Conservation (phyloP, 1,140 invertebrate species). For the Macrosteles quadrilineatus region DNA sequence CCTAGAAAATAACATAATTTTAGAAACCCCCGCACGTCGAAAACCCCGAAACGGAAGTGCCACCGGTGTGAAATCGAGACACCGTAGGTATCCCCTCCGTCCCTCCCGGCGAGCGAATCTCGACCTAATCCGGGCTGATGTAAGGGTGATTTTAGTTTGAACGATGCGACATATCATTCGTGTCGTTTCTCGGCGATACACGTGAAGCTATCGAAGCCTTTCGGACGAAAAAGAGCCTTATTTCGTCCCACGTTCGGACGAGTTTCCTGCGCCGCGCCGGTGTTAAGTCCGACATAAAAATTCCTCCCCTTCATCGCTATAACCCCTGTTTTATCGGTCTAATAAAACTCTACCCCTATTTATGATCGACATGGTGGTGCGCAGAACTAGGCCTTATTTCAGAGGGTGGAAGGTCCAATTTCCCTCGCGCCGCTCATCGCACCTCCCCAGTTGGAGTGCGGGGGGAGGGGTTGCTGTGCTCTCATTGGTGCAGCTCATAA, state of each 20-base stretch:
- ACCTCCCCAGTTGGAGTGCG: conserved; percentile 9
- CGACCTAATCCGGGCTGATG: conserved; percentile 32
- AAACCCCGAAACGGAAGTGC: conserved; percentile 34
- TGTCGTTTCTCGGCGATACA: conserved; percentile 27
- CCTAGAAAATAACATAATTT: conserved; percentile 35
- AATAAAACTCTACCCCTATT: conserved; percentile 36
- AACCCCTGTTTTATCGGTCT: conserved; percentile 37
- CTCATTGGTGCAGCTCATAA: conserved; percentile 15
- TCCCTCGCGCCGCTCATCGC: background rate
- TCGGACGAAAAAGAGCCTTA: conserved; percentile 19
- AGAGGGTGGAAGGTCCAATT: conserved; percentile 9
- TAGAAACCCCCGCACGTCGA: conserved; percentile 16
- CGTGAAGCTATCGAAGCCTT: conserved; percentile 27
- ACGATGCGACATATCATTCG: conserved; percentile 3
- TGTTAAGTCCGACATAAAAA: conserved; percentile 30
- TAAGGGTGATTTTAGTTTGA: conserved; percentile 33
- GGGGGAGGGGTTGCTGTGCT: background rate
- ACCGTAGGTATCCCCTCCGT: conserved; percentile 24
- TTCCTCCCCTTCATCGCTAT: conserved; percentile 34
- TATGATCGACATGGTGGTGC: background rate
- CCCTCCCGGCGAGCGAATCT: conserved; percentile 22
- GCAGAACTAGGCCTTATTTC: conserved; percentile 14
- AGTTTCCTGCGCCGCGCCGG: conserved; percentile 19
- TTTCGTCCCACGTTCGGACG: conserved; percentile 22
- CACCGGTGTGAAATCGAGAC: conserved; percentile 33